Base-by-base conservation (phyloP, 2,888 invertebrate genomes). In the Andrena trimmerana region DNA sequence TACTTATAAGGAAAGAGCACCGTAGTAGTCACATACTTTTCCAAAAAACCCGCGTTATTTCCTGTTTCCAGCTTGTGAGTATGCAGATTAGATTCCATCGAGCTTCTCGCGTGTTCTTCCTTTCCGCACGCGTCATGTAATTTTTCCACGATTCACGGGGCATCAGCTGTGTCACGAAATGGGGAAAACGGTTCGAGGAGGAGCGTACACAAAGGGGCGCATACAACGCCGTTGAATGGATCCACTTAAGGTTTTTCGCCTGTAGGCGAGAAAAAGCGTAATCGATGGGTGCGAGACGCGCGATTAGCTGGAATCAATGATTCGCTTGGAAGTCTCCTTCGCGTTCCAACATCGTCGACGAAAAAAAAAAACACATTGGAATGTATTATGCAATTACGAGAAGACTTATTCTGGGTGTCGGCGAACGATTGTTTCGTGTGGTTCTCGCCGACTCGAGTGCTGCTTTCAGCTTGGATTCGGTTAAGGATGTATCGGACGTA, bases 341-440 rank as follows among this genome's bases (percentile, higher is more conserved):
- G 72, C 54, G 63, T 79, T 79, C 69, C 81, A 73, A 81, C 50
- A 79, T 62, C 59, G 16, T 20, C 31, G 48, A 33, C 42, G 48
- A 31, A 50, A 27, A 59, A 69, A 57, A 59, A 59, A 57, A 5
- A 20, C 42, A 33, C 42, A 69, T 31, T 29, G 20, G 0, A 8
- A 8, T 29, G 16, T 62, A 29, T 86, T 75, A 80, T 69, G 78
- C 78, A 86, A 86, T 52, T 29, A 29, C 16, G n/a, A 29, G 20
- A 59, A 59, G 42, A 6, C 33, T 73, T 36, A 54, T 57, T 73
- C 78, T 42, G 71, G 52, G 20, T 48, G 78, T 79, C 79, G 65
- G 62, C 59, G 63, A 42, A 52, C 36, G 60, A 81, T 86, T 75
- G 83, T 86, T 75, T 78, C 59, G 66, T 54, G 66, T 24, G 75